Evolutionary conservation across 2,888 invertebrate genomes (phyloP), one percentile per base, ranked within the genome.

Genomic region (Hirtodrosophila trivittata): DNA sequence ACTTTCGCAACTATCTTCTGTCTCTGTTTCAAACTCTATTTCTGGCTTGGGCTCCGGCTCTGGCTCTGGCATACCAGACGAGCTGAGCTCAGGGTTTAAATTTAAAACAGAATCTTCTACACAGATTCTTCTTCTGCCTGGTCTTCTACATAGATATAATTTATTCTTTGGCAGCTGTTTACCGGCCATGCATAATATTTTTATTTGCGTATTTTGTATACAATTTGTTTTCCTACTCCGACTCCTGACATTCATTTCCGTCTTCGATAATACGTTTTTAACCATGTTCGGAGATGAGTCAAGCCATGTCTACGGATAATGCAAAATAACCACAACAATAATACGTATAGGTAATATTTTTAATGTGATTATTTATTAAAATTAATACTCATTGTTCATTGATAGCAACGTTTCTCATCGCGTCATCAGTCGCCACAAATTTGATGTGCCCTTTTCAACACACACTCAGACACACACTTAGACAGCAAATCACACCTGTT

Each of bases 251-350:
- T 77, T 85, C 73, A 84, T 88, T 87, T 88, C 88, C 87, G 87
- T 88, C 87, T 87, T 83, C 74, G 72, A 83, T 83, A 87, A 83
- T 84, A 85, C 66, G 83, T 85, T 87, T 86, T 86, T 77, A 86
- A 83, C 77, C 86, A 82, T 85, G 71, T 75, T 85, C 70, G 14
- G 45, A 63, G 83, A 84, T 84, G 85, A 85, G 67, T 84, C 83
- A 83, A 83, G 67, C 67, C 45, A 64, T 78, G 75, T 78, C 78
- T 74, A 68, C 76, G 68, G 82, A 81, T 86, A 86, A 86, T 76
- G 72, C 51, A 62, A 47, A 56, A 13, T 50, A 74, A 75, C 62
- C 55, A 56, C 66, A 64, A 47, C 64, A 57, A 43, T 67, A 46
- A 16, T 42, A 57, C 57, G 63, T 63, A 66, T 66, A 75, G 59